These are phyloP conservation scores for Caenorhabditis angaria DNA, from an alignment of 2,888 invertebrate species.

Conservation along the genomic window DNA sequence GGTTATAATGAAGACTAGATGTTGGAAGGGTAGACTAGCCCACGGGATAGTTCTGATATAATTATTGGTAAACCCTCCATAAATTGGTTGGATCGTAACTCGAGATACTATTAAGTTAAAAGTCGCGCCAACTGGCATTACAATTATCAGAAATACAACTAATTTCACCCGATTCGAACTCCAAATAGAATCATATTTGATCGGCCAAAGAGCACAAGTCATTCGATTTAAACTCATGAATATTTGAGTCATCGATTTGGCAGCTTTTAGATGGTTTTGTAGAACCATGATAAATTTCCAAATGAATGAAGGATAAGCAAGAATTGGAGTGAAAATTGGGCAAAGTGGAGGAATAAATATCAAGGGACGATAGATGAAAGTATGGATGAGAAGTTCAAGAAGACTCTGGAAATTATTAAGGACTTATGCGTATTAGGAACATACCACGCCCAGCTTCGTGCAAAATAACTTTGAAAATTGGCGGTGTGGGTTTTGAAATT, in stretches of 20 bases:
- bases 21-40: too few species aligned
- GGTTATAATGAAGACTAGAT: too few species aligned
- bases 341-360: conserved; percentile 6
- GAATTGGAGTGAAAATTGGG: background rate
- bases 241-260: conserved; percentile 17
- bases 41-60: conserved; percentile 11
- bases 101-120: conserved; percentile 12
- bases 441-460: too few species aligned
- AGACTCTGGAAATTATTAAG: background rate
- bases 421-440: too few species aligned
- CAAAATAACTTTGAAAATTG: too few species aligned
- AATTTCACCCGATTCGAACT: background rate
- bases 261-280: background rate
- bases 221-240: conserved; percentile 16
- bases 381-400: background rate
- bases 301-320: background rate
- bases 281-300: background rate
- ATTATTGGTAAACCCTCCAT: conserved; percentile 21
- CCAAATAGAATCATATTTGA: conserved; percentile 13
- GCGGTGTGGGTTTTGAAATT: too few species aligned
- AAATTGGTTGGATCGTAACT: background rate
- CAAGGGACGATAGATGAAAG: background rate
- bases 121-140: conserved; percentile 2
- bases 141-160: background rate
- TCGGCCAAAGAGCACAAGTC: conserved; percentile 18